Evolutionary conservation across 2,113 vertebrate genomes (phyloP).

Genomic region (Albula goreensis): DNA sequence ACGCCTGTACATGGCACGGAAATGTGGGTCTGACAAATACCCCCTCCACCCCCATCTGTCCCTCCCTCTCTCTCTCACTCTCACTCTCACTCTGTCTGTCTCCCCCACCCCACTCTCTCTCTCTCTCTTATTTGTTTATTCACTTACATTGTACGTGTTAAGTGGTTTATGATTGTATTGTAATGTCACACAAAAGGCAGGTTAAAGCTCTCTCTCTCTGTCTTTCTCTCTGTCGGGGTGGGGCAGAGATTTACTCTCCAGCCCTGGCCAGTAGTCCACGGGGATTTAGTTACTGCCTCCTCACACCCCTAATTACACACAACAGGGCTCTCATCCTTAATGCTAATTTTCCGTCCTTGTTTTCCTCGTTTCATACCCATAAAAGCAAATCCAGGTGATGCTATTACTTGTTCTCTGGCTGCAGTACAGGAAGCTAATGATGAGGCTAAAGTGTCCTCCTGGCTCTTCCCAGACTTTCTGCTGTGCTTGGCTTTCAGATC

Average conservation of each 20-base stretch:
- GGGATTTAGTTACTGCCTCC: constrained; percentile 1
- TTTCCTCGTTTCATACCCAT: background rate
- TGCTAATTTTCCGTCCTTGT: background rate
- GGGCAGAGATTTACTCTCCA: background rate
- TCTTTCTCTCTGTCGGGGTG: background rate
- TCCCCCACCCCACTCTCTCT: too few species aligned
- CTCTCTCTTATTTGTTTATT: too few species aligned
- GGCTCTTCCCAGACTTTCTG: background rate
- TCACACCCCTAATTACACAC: background rate
- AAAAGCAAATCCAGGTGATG: background rate
- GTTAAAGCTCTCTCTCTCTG: too few species aligned
- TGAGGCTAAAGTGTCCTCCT: background rate
- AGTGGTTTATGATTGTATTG: too few species aligned
- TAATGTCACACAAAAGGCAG: too few species aligned
- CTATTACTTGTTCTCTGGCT: background rate
- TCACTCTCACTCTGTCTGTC: background rate
- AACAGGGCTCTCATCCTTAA: background rate
- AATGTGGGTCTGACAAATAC: too few species aligned
- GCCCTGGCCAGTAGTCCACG: background rate
- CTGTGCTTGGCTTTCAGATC: background rate
- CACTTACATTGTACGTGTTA: too few species aligned
- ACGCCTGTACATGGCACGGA: too few species aligned
- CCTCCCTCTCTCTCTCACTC: too few species aligned
- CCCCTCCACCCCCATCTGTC: too few species aligned
- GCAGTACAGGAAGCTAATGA: background rate